Evolutionary conservation across 2,797 vertebrate species (phyloP), one percentile per base, ranked within the genome.

Genomic region (Sphaeramia orbicularis): DNA sequence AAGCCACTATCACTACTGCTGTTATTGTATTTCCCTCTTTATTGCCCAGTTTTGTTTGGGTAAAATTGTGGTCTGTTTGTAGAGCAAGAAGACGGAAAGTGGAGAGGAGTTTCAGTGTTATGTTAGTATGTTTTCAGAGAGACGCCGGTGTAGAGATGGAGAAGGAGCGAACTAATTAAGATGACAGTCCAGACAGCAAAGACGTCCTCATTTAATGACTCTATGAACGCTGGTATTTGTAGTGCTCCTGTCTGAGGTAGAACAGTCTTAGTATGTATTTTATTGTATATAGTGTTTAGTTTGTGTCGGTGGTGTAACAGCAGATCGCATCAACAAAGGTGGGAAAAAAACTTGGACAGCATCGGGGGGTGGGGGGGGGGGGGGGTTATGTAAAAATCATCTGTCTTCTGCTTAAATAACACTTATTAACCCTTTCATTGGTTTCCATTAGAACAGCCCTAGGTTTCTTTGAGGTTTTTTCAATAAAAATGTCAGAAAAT

Each of bases 1-100:
- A 89, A 92, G 77, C 87, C 75, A 69, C 86, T 90, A 92, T 91
- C 90, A 78, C 88, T 48, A 90, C 71, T 66, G 90, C 73, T 91
- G 86, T 91, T 91, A 84, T 91, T 91, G 87, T 86, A 68, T 76
- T 84, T 89, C 62, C 70, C 69, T 69, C 69, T 89, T 86, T 78
- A 87, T 71, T 68, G 81, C 65, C 74, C 64, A 66, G 78, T 83
- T 91, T 85, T 88, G 84, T 90, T 91, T 86, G 78, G 85, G 76
- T 61, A 83, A 79, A 85, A 88, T 56, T 83, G 82, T 32, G 71
- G 65, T 85, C 18, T 86, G 80, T 88, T 81, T 85, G 58, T 16
- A 78, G 55, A 74, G 70, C 42, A 66, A 54, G 42, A 67, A 48
- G 47, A 40, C 54, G 4, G 1, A 12, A 32, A 30, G 71, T 59